phyloP scores from a whole-genome alignment of 2,888 invertebrate species.

The Eremobia ochroleuca region DNA sequence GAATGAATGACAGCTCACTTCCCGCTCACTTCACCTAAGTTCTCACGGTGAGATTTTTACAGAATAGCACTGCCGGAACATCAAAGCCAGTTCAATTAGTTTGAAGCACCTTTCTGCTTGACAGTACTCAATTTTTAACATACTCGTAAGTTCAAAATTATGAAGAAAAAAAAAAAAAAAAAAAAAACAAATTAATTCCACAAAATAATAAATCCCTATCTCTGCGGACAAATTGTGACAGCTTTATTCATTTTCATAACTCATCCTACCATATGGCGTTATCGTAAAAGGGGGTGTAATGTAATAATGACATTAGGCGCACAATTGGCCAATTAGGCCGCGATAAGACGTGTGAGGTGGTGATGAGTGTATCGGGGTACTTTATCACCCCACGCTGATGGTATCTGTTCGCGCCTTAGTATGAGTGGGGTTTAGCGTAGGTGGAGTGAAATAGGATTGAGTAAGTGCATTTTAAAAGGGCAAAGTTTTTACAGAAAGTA shows the following conservation, averaged over 20 bases:
- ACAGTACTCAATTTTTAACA: no score
- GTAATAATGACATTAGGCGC: conserved; percentile 60
- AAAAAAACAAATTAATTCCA: not conserved
- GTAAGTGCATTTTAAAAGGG: conserved; percentile 19
- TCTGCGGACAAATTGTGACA: conserved; percentile 24
- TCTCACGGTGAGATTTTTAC: no score
- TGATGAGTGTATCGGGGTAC: conserved; percentile 57
- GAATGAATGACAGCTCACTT: no score
- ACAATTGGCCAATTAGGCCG: conserved; percentile 62
- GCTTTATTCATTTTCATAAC: conserved; percentile 19
- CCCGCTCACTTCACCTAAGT: no score
- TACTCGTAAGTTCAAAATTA: no score
- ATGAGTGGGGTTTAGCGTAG: not conserved
- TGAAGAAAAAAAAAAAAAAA: no score
- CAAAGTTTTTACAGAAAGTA: not conserved
- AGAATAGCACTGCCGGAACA: no score
- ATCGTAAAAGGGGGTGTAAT: conserved; percentile 49
- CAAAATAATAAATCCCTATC: not conserved
- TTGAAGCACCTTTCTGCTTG: no score
- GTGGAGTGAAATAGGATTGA: not conserved
- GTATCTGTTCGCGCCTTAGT: conserved; percentile 54
- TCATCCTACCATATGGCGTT: conserved; percentile 43
- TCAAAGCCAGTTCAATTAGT: not conserved
- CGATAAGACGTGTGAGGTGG: conserved; percentile 55
- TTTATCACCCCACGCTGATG: conserved; percentile 63